phyloP scores from a whole-genome alignment of 2,113 vertebrate genomes.

The Odontesthes bonariensis region DNA sequence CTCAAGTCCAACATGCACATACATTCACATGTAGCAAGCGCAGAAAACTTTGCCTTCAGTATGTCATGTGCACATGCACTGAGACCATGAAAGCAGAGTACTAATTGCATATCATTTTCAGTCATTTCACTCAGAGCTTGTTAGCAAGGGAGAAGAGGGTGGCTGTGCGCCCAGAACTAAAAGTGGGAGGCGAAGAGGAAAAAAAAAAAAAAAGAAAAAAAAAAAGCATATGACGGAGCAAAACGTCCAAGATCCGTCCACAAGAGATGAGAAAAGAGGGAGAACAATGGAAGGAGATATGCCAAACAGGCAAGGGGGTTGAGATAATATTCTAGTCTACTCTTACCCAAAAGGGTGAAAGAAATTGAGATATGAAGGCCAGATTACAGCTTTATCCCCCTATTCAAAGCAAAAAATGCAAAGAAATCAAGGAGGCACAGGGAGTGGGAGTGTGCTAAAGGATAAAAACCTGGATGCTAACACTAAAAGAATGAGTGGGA shows the following conservation, averaged over 20 bases:
- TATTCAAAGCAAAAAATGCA: constrained; percentile 7
- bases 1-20: background rate
- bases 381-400: constrained; percentile 32
- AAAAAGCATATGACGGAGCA: background rate
- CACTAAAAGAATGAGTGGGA: constrained; percentile 46
- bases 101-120: constrained; percentile 77
- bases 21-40: background rate
- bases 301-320: constrained; percentile 33
- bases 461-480: constrained; percentile 62
- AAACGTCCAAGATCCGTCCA: constrained; percentile 20
- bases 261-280: background rate
- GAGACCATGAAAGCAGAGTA: constrained; percentile 32
- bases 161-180: constrained; percentile 62
- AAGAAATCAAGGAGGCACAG: constrained; percentile 26
- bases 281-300: constrained; percentile 18
- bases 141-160: constrained; percentile 65
- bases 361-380: constrained; percentile 36
- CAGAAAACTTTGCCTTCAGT: constrained; percentile 10
- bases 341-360: constrained; percentile 3
- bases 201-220: background rate
- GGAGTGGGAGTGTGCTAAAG: constrained; percentile 59
- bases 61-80: constrained; percentile 13
- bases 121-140: constrained; percentile 61
- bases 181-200: constrained; percentile 29
- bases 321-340: constrained; percentile 15